Base-by-base conservation (phyloP, 2,888 invertebrate genomes). In the Scelioninae gen. 1 region DNA sequence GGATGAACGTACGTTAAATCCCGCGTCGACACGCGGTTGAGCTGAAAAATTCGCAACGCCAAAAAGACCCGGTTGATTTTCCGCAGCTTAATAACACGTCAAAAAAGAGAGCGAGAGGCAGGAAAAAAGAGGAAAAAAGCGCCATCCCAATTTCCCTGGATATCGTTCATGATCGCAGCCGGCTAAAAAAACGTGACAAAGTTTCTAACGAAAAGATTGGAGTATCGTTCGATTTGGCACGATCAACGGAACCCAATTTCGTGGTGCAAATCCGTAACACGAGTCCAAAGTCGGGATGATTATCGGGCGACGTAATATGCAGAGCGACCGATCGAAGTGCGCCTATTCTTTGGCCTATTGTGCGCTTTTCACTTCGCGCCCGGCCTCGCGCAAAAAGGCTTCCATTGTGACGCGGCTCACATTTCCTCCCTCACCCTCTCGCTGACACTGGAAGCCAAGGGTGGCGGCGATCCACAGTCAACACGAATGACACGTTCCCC, bases 401-500 rank as follows among this genome's bases (percentile, higher is more conserved):
- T 88, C 88, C 87, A 89, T 90, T 89, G 89, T 88, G 88, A 88
- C 88, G 87, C 88, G 88, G 88, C 87, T 89, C 89, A 90, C 89
- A 88, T 92, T 92, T 92, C 89, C 89, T 91, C 88, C 89, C 91
- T 89, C 91, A n/a, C 89, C 86, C 88, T 85, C 86, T 53, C 82
- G 86, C 86, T 85, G 87, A 89, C 88, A 88, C 84, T 84, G 85
- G 86, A 88, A 89, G 88, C 88, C 88, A 88, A 88, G 90, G 88
- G 87, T 88, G 85, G 86, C 80, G 84, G 87, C 87, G 87, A 88
- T 90, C 87, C 88, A 87, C 88, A 90, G 89, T 89, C 90, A 88
- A 88, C 90, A 87, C 88, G 88, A 89, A 87, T 87, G 87, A 92
- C 94, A 82, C 93, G 93, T 82, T 93, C 93, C 89, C 93, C 89